Evolutionary conservation across 2,113 vertebrate genomes (phyloP), one percentile per base, ranked within the genome.

Genomic region (Platichthys stellatus): DNA sequence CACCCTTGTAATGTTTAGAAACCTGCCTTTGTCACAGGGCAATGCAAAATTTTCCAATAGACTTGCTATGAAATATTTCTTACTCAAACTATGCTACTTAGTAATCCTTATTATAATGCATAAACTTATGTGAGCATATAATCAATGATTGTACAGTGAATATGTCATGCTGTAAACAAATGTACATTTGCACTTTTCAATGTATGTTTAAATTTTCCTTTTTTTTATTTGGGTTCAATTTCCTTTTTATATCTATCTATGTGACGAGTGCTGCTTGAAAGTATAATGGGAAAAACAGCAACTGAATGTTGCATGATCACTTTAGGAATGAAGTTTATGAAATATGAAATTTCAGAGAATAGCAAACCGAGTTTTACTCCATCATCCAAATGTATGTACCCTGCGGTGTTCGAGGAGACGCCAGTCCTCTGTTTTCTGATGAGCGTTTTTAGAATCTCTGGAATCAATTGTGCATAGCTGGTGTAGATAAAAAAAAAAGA

Each of bases 121-220:
- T 93, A 92, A 90, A 89, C 92, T 92, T 89, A 91, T 84, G 87
- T 89, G 78, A 93, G 84, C 89, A 95, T 94, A 92, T 94, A 94
- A 92, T 86, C 88, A 84, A 92, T 81, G 88, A 94, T 90, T 94
- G 93, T 94, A 94, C 93, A 92, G 92, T 94, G 89, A 85, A 82
- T 93, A 91, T 95, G 93, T 93, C 89, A 93, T 93, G 93, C 90
- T 94, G 92, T 93, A 87, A 93, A 93, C 88, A 88, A 89, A 92
- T 93, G 88, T 92, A 94, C 84, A 91, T 92, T 92, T 92, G 91
- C 93, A 93, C 91, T 92, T 93, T 90, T 93, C 82, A 78, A 78
- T 88, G 81, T 92, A 82, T 85, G 85, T 89, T 90, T 85, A 76
- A 84, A 85, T 21, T 83, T 80, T 60, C 79, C 84, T 51, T 54